Base-by-base conservation (phyloP, 2,888 invertebrate genomes). In the Lycocerus yunnanus region DNA sequence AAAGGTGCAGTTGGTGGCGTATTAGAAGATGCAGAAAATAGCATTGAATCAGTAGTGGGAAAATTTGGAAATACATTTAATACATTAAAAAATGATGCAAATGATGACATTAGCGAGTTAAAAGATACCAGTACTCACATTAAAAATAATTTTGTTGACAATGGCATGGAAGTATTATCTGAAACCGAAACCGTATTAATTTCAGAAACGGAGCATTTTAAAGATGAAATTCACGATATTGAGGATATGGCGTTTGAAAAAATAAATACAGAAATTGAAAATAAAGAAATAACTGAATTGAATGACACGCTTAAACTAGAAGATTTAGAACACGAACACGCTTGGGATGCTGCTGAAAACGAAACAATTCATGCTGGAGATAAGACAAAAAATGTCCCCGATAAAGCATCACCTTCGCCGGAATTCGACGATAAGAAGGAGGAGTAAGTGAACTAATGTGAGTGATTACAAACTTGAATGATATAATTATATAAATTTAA, bases 371-470 rank as follows among this genome's bases (percentile, higher is more conserved):
- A 80, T 43, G 0, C 8, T n/a, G 43, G n/a, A 76, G 65, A 21
- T n/a, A n/a, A 72, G 16, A 18, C 68, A 14, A 21, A 59, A 58
- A 71, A 58, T 4, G 11, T 14, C 15, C 11, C 59, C 78, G 58
- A 81, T 81, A 73, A 81, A 79, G 66, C 81, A 24, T 82, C 82
- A 15, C 75, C 75, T 16, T 76, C 75, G 15, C 69, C 72, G 69
- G 79, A 76, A 20, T 79, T 80, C 81, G 82, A 83, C 78, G 78
- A 76, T 71, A 80, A 82, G 81, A 83, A 83, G 84, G 83, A 84
- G 84, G 84, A 85, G 84, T 84, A 85, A 84, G 84, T 84, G 83
- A 80, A 83, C 82, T 81, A 80, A 85, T 84, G 84, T 85, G 85
- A 85, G 85, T 85, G 84, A 83, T 78, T 63, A 18, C 16, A 18